A percentile compares a stretch with the other conserved stretches of the same genome.
Evolutionary conservation across 2,113 vertebrate species (phyloP).

Genomic region (Rhinolophus sinicus): DNA sequence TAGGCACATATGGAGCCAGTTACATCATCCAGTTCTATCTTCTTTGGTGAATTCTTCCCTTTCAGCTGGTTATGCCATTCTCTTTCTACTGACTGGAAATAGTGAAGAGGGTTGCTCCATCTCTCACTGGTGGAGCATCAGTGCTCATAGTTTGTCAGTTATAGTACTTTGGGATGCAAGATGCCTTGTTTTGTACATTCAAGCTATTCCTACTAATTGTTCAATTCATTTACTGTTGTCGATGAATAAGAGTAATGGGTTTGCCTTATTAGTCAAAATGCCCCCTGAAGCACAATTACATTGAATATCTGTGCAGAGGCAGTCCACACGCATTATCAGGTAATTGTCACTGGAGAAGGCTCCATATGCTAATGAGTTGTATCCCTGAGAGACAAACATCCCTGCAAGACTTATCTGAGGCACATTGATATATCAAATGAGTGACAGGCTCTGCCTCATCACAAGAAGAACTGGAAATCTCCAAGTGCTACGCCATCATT

Average conservation of each 20-base stretch:
- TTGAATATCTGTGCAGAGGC: conserved; percentile 51
- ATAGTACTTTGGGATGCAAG: conserved; percentile 13
- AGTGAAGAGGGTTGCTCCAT: not conserved
- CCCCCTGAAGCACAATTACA: conserved; percentile 70
- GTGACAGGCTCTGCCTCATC: not conserved
- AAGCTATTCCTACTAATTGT: conserved; percentile 73
- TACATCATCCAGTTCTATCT: not conserved
- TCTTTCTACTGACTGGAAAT: not conserved
- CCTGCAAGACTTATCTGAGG: conserved; percentile 67
- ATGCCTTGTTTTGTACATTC: conserved; percentile 4
- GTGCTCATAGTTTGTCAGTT: conserved; percentile 10
- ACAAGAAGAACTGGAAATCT: not conserved
- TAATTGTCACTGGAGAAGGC: conserved; percentile 65
- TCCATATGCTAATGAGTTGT: conserved; percentile 68
- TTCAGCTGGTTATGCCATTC: not conserved
- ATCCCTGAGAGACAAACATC: conserved; percentile 65
- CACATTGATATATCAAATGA: conserved; percentile 53
- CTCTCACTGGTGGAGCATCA: not conserved
- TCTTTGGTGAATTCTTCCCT: not conserved
- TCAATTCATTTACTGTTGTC: conserved; percentile 73
- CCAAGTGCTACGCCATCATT: conserved; percentile 58
- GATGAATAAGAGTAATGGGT: conserved; percentile 69
- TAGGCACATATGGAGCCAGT: not conserved
- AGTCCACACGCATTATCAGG: conserved; percentile 6
- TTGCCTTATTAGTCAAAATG: conserved; percentile 74